phyloP scores from a whole-genome alignment of 2,797 vertebrate genomes.

The Epinephelus malabaricus region DNA sequence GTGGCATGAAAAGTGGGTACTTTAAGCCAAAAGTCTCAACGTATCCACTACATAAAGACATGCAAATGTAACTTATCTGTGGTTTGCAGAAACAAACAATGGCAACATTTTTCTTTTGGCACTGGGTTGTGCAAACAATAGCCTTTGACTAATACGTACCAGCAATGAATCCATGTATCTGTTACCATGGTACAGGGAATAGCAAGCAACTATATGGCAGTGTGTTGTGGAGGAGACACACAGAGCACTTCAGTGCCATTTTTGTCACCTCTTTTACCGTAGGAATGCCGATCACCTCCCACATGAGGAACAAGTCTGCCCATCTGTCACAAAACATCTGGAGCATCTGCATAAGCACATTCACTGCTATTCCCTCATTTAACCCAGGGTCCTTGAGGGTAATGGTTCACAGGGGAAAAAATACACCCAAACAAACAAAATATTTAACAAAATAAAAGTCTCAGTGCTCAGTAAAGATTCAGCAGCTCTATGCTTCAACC shows the following conservation, averaged over 20 bases:
- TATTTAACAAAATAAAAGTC: neutral
- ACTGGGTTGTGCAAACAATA: no score
- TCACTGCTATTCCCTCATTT: slow-evolving; percentile 21
- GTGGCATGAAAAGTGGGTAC: no score
- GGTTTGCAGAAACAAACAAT: no score
- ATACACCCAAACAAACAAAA: neutral
- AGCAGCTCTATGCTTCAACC: neutral
- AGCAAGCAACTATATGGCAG: neutral
- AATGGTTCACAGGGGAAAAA: slow-evolving; percentile 11
- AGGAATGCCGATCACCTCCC: slow-evolving; percentile 43
- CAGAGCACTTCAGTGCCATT: neutral
- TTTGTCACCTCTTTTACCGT: slow-evolving; percentile 33
- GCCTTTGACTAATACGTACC: neutral
- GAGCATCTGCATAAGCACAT: slow-evolving; percentile 53
- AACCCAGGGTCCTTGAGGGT: slow-evolving; percentile 23
- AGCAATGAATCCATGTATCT: neutral
- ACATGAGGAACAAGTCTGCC: slow-evolving; percentile 42
- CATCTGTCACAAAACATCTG: slow-evolving; percentile 68
- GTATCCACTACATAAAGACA: no score
- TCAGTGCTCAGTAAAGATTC: neutral
- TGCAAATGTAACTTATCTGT: no score
- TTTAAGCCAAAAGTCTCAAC: no score
- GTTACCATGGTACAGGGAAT: neutral
- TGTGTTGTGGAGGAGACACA: neutral
- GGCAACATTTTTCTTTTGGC: no score